Evolutionary conservation across 2,797 vertebrate genomes (phyloP).

Genomic region (Poeciliopsis infans): DNA sequence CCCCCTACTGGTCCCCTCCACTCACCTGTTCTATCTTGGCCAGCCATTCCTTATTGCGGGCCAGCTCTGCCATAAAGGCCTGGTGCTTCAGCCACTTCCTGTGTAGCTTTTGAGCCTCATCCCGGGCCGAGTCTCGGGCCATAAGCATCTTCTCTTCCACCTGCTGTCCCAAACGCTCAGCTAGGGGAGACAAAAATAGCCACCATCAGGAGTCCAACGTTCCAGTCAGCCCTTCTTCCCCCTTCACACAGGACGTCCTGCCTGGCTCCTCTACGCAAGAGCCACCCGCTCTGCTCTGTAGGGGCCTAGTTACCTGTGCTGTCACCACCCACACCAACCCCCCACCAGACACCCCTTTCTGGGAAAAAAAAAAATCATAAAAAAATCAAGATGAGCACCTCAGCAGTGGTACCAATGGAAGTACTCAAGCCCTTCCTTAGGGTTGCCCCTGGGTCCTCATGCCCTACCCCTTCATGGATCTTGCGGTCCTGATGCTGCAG

Average conservation of each 20-base stretch:
- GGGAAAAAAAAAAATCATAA: constrained; percentile 58
- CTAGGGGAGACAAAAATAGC: constrained; percentile 82
- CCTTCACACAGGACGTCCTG: constrained; percentile 80
- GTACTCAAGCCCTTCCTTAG: constrained; percentile 77
- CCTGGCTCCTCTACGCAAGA: constrained; percentile 68
- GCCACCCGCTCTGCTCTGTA: constrained; percentile 70
- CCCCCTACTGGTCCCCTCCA: constrained; percentile 51
- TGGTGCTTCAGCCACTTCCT: constrained; percentile 98
- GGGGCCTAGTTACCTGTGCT: constrained; percentile 76
- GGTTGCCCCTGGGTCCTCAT: constrained; percentile 82
- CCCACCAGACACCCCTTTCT: constrained; percentile 77
- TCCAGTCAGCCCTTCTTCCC: constrained; percentile 67
- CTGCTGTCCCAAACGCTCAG: constrained; percentile 80
- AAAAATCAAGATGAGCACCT: constrained; percentile 82
- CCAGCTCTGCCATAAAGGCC: constrained; percentile 94
- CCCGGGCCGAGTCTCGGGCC: constrained; percentile 93
- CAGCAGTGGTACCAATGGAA: constrained; percentile 80
- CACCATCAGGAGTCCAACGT: constrained; percentile 78
- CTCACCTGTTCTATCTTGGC: constrained; percentile 94
- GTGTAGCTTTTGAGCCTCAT: constrained; percentile 93
- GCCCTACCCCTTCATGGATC: constrained; percentile 80
- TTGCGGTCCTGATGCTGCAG: constrained; percentile 85
- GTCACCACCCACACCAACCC: constrained; percentile 72
- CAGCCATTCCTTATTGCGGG: constrained; percentile 95
- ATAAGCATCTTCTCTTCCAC: constrained; percentile 93